Base-by-base conservation (phyloP, 2,888 invertebrate genomes). In the Morinoia aosen region DNA sequence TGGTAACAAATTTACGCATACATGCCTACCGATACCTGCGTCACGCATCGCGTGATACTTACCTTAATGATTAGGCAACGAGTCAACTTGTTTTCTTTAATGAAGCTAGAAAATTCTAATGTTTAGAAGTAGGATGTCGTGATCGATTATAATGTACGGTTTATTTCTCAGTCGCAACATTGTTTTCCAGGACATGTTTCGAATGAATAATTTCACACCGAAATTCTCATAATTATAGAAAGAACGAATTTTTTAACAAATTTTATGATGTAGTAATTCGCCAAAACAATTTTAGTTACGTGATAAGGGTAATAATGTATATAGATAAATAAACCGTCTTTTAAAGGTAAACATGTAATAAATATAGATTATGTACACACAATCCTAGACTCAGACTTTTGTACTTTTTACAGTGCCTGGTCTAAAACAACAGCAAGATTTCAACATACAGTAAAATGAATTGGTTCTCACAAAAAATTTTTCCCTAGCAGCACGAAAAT, bases 341-440 rank as follows among this genome's bases (percentile, higher is more conserved):
- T 93, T 48, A 93, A 93, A 56, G 93, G n/a, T 93, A 93, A 56
- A 93, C 57, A 57, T 57, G 57, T 93, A 93, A 93, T 93, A 93
- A 93, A 93, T 93, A 93, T 93, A 90, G 90, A 76, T 14, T 90
- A 90, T 90, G 12, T 93, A 93, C 57, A 93, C 57, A 91, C 39
- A 93, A 48, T 90, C 90, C 57, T 93, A 57, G 93, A 93, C 93
- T 57, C 93, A 93, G 93, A 93, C 93, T 93, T 90, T 93, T 93
- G 93, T 93, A 93, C 93, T 93, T 57, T 93, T 93, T 93, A 93
- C 93, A 93, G 93, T 57, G 93, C 93, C 93, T 93, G 93, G 57
- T 93, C 93, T 93, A 57, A 91, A n/a, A 57, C 57, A 93, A 57
- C 93, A 90, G 90, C 12, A 76, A 76, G 25, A 76, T 76, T 76